A percentile compares a stretch with the other conserved stretches of the same genome.
Evolutionary conservation across 2,888 invertebrate genomes (phyloP).

Genomic region (Pedicia rivosa): DNA sequence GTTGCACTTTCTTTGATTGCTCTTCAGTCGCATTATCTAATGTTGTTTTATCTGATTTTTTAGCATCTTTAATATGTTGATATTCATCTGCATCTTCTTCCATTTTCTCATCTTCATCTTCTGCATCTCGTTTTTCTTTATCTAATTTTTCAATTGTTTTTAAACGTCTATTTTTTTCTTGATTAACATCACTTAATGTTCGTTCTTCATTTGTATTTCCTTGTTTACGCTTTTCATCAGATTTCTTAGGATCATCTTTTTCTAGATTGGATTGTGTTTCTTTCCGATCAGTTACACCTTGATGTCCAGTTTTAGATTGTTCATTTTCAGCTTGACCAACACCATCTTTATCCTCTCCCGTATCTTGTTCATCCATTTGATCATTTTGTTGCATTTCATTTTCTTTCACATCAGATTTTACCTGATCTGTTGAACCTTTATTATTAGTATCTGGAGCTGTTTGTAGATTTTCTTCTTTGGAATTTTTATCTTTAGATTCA

Average conservation of each 20-base stretch:
- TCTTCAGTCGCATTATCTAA: constrained; percentile 68
- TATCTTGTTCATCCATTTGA: constrained; percentile 35
- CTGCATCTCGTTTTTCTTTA: constrained; percentile 28
- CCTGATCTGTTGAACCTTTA: constrained; percentile 25
- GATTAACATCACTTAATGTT: constrained; percentile 36
- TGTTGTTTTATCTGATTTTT: constrained; percentile 53
- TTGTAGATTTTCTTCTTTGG: constrained; percentile 28
- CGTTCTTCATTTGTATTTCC: constrained; percentile 60
- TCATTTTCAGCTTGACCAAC: constrained; percentile 63
- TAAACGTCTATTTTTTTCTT: constrained; percentile 27
- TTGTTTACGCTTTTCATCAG: constrained; percentile 49
- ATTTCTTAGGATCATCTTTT: constrained; percentile 29
- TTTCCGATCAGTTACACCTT: constrained; percentile 34
- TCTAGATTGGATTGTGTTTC: constrained; percentile 26
- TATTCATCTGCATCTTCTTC: constrained; percentile 44
- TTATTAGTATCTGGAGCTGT: constrained; percentile 18
- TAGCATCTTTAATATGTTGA: constrained; percentile 71
- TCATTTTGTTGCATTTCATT: constrained; percentile 34
- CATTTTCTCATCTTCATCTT: constrained; percentile 32
- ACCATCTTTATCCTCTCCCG: constrained; percentile 40
- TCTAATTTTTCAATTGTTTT: constrained; percentile 35
- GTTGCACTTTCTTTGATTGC: constrained; percentile 46
- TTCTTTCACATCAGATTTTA: constrained; percentile 18
- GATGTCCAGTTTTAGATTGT: constrained; percentile 48
- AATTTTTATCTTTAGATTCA: constrained; percentile 26